Evolutionary conservation across 2,797 vertebrate species (phyloP).

Genomic region (Pteropus rufus): DNA sequence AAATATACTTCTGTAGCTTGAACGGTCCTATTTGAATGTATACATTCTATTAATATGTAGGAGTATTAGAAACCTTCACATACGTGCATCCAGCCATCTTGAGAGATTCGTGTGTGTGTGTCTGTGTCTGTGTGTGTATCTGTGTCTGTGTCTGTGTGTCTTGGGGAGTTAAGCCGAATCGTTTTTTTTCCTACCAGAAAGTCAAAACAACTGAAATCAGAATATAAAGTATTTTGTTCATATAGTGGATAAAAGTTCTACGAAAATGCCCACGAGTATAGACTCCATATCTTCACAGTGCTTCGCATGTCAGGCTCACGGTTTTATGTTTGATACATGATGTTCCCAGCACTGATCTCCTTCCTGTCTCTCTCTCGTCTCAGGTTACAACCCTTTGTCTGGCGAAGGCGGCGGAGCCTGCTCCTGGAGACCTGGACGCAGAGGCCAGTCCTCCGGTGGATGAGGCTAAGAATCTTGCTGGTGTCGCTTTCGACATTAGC

Average conservation of each 20-base stretch:
- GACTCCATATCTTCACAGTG: neutral
- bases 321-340: neutral
- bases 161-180: neutral
- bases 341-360: neutral
- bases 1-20: neutral
- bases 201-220: neutral
- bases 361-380: constrained; percentile 55
- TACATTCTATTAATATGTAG: neutral
- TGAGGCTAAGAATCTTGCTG: constrained; percentile 91
- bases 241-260: neutral
- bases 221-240: neutral
- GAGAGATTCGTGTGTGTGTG: neutral
- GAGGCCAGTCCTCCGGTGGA: constrained; percentile 91
- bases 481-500: constrained; percentile 69
- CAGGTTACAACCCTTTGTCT: constrained; percentile 92
- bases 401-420: constrained; percentile 91
- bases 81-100: neutral
- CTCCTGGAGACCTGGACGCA: constrained; percentile 91
- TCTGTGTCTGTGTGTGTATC: neutral
- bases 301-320: neutral
- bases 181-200: neutral
- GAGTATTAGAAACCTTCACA: neutral
- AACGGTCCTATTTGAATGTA: neutral
- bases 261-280: neutral
- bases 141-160: neutral